These are phyloP conservation scores for Hirudinaria manillensis DNA, from an alignment of 2,888 invertebrate species.

Conservation along the genomic window DNA sequence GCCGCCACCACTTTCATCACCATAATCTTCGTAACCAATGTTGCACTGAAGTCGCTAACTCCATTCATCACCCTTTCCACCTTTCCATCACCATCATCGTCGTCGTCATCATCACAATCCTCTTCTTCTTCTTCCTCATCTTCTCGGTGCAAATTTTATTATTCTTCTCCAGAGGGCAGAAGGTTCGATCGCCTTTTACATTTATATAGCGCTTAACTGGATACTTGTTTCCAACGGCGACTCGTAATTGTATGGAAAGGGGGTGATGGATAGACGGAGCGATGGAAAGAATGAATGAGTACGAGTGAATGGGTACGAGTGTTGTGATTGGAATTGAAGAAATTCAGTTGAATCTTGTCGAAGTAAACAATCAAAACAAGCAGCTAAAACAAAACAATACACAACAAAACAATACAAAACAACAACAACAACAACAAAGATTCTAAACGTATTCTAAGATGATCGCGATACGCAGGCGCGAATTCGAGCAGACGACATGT, in stretches of 20 bases:
- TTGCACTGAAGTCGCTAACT: not conserved
- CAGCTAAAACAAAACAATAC: too few relatives aligned
- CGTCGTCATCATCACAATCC: not conserved
- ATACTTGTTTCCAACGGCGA: not conserved
- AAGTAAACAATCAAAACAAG: too few relatives aligned
- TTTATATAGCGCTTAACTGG: slow-evolving; percentile 16
- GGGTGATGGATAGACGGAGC: not conserved
- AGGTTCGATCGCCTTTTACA: not conserved
- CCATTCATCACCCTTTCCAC: not conserved
- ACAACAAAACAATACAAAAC: too few relatives aligned
- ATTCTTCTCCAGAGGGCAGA: not conserved
- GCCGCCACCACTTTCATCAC: slow-evolving; percentile 12
- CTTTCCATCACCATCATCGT: not conserved
- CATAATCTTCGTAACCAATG: too few relatives aligned
- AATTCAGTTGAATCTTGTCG: too few relatives aligned
- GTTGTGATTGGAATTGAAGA: too few relatives aligned
- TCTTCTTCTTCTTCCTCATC: slow-evolving; percentile 17
- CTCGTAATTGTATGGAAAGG: not conserved
- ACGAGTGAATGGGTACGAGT: too few relatives aligned
- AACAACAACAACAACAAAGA: too few relatives aligned
- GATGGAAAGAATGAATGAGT: not conserved
- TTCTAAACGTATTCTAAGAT: too few relatives aligned
- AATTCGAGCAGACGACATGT: too few relatives aligned
- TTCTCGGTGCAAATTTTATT: not conserved
- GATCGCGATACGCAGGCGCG: too few relatives aligned